A percentile compares a stretch with the other conserved stretches of the same genome.
Conservation (phyloP, 2,113 vertebrate species). For the Prochilodus magdalenae region DNA sequence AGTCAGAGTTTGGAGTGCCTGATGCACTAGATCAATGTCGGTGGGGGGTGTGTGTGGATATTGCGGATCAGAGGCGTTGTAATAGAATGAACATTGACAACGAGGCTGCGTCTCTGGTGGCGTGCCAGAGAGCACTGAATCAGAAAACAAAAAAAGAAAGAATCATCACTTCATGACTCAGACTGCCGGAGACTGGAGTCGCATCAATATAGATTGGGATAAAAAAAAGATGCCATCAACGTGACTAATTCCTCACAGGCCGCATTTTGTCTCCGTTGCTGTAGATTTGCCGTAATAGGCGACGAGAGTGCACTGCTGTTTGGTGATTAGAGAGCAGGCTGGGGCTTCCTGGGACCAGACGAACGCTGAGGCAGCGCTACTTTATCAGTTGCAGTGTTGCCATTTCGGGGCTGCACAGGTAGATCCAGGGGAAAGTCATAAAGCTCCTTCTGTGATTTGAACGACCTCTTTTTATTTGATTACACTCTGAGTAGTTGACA, state of each 20-base stretch:
- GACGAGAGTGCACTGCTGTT: background rate
- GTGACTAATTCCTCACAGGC: background rate
- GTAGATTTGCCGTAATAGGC: background rate
- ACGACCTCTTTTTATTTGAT: slow-evolving; percentile 63
- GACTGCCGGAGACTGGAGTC: slow-evolving; percentile 3
- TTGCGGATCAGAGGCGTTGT: slow-evolving; percentile 37
- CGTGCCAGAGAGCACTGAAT: slow-evolving; percentile 34
- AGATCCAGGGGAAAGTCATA: slow-evolving; percentile 54
- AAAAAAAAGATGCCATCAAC: background rate
- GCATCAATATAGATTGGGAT: background rate
- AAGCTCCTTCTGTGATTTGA: slow-evolving; percentile 65
- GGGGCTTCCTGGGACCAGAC: slow-evolving; percentile 14
- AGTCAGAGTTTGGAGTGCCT: slow-evolving; percentile 14
- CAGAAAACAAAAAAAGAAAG: slow-evolving; percentile 24
- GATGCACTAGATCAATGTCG: slow-evolving; percentile 27
- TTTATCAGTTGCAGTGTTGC: slow-evolving; percentile 31
- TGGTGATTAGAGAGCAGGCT: slow-evolving; percentile 19
- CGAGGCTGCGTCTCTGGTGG: slow-evolving; percentile 35
- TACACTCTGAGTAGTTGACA: slow-evolving; percentile 65
- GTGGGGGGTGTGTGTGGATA: slow-evolving; percentile 31
- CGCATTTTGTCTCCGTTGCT: background rate
- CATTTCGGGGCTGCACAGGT: background rate
- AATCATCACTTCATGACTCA: slow-evolving; percentile 36
- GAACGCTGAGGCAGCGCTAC: slow-evolving; percentile 28
- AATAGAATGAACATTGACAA: slow-evolving; percentile 50